Evolutionary conservation across 2,797 vertebrate genomes (phyloP).

Genomic region (Aratinga solstitialis): DNA sequence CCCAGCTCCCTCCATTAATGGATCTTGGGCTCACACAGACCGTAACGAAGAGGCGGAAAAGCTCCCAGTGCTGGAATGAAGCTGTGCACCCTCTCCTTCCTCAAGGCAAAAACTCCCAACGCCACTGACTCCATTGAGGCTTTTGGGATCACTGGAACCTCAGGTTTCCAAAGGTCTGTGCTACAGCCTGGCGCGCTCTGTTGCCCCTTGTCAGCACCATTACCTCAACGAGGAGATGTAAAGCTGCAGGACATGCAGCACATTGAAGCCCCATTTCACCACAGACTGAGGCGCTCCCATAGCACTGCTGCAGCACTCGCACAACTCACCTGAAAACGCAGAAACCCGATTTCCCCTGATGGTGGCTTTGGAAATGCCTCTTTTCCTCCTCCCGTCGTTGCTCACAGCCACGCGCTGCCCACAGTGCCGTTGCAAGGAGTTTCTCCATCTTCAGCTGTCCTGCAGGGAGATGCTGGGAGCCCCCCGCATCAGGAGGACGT

Average conservation of each 20-base stretch:
- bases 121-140: neutral
- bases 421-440: fast-evolving
- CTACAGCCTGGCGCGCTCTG: fast-evolving
- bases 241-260: neutral
- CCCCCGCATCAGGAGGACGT: neutral
- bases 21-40: neutral
- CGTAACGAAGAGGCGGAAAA: fast-evolving
- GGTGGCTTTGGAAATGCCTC: fast-evolving
- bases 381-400: neutral
- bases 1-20: neutral
- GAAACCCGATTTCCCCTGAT: fast-evolving
- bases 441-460: neutral
- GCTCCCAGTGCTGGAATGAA: neutral
- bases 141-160: neutral
- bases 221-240: fast-evolving
- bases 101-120: neutral
- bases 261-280: neutral
- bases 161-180: neutral
- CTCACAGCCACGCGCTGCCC: fast-evolving
- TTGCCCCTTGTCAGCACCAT: neutral
- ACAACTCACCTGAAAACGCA: fast-evolving
- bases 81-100: neutral
- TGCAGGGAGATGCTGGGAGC: fast-evolving
- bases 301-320: neutral
- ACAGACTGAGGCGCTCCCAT: fast-evolving